Evolutionary conservation across 2,888 invertebrate genomes (phyloP).

Genomic region (Orchesellides sinensis): DNA sequence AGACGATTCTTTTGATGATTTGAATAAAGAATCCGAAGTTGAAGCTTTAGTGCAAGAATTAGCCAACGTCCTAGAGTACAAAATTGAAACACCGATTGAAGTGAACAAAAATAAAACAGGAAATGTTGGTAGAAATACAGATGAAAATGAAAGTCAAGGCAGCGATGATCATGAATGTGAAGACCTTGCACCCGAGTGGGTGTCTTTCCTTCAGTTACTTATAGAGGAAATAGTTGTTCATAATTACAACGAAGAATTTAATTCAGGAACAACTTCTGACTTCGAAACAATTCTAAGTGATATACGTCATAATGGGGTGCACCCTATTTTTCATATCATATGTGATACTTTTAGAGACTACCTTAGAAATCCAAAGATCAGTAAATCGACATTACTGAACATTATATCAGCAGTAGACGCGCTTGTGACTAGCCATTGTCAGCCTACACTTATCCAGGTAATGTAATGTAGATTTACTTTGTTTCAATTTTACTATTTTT

Average conservation of each 20-base stretch:
- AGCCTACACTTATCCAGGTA: constrained; percentile 30
- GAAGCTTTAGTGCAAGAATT: background rate
- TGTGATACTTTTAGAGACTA: constrained; percentile 58
- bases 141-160: background rate
- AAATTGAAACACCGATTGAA: no score
- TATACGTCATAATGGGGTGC: constrained; percentile 6
- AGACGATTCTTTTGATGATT: no score
- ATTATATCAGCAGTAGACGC: constrained; percentile 38
- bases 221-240: constrained; percentile 7
- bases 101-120: background rate
- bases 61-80: background rate
- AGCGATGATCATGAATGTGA: background rate
- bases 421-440: constrained; percentile 17
- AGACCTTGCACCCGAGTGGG: constrained; percentile 19
- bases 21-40: background rate
- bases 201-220: constrained; percentile 13
- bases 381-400: constrained; percentile 8
- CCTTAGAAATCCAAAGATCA: constrained; percentile 10
- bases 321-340: constrained; percentile 34
- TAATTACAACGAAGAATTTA: background rate
- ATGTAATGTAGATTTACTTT: background rate
- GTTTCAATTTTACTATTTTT: no score
- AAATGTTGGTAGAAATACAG: background rate
- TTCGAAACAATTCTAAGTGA: constrained; percentile 41
- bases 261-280: background rate